These are phyloP conservation scores for Callimorpha dominula DNA, from an alignment of 2,888 invertebrate genomes.

Conservation along the genomic window DNA sequence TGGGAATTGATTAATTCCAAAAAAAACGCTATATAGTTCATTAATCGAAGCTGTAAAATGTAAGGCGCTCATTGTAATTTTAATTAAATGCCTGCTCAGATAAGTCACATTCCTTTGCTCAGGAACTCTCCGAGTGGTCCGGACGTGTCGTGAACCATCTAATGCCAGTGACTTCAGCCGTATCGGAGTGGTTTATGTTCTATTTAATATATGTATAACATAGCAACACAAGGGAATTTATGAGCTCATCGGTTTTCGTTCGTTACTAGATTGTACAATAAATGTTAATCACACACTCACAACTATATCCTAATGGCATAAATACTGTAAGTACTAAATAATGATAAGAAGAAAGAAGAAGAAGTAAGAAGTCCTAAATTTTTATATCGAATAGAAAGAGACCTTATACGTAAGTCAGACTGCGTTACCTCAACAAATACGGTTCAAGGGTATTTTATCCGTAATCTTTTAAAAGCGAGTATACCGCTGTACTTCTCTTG, in stretches of 20 bases:
- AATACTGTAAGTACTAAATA: no score
- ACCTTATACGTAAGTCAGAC: not conserved
- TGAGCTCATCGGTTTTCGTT: not conserved
- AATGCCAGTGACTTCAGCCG: not conserved
- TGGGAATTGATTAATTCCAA: constrained; percentile 50
- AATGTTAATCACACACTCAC: not conserved
- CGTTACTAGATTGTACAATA: not conserved
- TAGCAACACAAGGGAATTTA: not conserved
- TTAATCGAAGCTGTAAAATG: constrained; percentile 45
- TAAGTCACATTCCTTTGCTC: constrained; percentile 39
- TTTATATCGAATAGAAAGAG: no score
- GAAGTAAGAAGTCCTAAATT: no score
- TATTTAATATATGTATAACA: not conserved
- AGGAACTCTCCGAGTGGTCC: constrained; percentile 11
- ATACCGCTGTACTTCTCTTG: not conserved
- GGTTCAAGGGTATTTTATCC: not conserved
- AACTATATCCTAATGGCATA: not conserved
- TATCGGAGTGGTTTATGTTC: not conserved
- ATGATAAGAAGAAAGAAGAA: no score
- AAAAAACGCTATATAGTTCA: constrained; percentile 42
- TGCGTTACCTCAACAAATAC: not conserved
- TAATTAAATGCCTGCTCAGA: constrained; percentile 47
- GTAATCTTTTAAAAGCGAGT: not conserved
- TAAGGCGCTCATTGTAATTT: constrained; percentile 47
- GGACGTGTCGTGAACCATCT: not conserved